phyloP scores from a whole-genome alignment of 2,113 vertebrate genomes.

The Sisor rabdophorus region DNA sequence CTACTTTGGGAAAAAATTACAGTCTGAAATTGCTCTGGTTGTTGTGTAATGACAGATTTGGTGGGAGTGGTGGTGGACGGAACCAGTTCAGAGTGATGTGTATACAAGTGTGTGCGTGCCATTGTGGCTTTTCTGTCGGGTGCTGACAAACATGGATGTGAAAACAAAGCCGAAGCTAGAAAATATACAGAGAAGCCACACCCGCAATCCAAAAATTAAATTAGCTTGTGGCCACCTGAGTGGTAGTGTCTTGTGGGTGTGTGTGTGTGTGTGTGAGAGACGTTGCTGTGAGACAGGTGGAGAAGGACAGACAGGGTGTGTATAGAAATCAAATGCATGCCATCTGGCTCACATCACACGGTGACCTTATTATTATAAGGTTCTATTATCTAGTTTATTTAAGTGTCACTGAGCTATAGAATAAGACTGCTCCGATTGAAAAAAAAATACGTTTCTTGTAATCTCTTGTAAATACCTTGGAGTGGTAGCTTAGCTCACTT shows the following conservation, averaged over 20 bases:
- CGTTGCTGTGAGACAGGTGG: conserved; percentile 2
- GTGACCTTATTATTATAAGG: neutral
- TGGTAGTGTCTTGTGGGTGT: conserved; percentile 11
- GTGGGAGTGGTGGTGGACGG: conserved; percentile 48
- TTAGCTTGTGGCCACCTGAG: conserved; percentile 26
- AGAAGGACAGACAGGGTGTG: conserved; percentile 34
- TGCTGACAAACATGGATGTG: conserved; percentile 54
- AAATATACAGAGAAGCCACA: conserved; percentile 38
- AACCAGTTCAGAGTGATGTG: conserved; percentile 59
- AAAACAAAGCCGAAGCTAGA: conserved; percentile 42
- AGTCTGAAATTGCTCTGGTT: conserved; percentile 60
- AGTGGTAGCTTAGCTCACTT: too few relatives aligned
- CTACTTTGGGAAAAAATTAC: conserved; percentile 63
- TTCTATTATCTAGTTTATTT: neutral
- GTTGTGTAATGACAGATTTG: conserved; percentile 62
- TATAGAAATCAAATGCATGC: conserved; percentile 3
- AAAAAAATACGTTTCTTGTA: too few relatives aligned
- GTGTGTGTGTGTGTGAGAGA: conserved; percentile 49
- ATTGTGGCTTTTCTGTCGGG: conserved; percentile 48
- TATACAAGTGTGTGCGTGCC: conserved; percentile 49
- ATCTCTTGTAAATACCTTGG: neutral
- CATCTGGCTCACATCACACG: neutral
- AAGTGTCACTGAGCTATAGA: neutral
- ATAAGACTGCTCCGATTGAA: neutral
- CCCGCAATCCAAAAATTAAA: conserved; percentile 19